Evolutionary conservation across 2,797 vertebrate genomes (phyloP).

Genomic region (Coregonus ussuriensis): DNA sequence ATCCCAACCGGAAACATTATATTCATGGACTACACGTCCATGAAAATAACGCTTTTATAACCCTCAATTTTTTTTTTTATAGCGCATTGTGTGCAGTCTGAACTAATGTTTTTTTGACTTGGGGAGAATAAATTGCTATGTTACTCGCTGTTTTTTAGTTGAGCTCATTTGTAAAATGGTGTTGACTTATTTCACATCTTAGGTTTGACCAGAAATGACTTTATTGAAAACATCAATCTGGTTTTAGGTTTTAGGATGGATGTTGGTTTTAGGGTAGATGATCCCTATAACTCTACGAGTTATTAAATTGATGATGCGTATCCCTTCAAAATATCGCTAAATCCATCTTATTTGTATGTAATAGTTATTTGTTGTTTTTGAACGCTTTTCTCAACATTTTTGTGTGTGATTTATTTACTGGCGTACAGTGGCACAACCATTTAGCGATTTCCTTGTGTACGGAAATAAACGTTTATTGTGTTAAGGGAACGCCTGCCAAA

Average conservation of each 20-base stretch:
- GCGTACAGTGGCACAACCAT: constrained; percentile 13
- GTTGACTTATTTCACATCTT: too few relatives aligned
- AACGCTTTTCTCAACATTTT: too few relatives aligned
- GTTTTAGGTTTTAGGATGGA: not conserved
- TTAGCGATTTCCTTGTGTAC: constrained; percentile 19
- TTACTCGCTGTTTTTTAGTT: not conserved
- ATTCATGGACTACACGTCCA: not conserved
- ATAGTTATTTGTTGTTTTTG: too few relatives aligned
- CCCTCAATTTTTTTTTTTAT: not conserved
- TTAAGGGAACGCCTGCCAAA: constrained; percentile 15
- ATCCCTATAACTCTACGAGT: too few relatives aligned
- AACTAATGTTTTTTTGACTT: not conserved
- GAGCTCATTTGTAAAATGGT: not conserved
- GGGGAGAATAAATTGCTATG: not conserved
- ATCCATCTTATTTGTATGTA: too few relatives aligned
- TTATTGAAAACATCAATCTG: too few relatives aligned
- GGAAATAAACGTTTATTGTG: constrained; percentile 21
- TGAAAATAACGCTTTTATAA: not conserved
- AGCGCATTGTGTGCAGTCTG: not conserved
- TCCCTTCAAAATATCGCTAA: too few relatives aligned
- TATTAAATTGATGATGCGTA: too few relatives aligned
- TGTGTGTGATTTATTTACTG: too few relatives aligned
- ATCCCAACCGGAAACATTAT: not conserved
- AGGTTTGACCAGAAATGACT: not conserved
- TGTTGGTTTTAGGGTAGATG: not conserved